Percentiles rank a stretch among this genome's conserved stretches.
These are phyloP conservation scores for Drosophila albomicans DNA, from an alignment of 1,140 invertebrate genomes.

Conservation along the genomic window DNA sequence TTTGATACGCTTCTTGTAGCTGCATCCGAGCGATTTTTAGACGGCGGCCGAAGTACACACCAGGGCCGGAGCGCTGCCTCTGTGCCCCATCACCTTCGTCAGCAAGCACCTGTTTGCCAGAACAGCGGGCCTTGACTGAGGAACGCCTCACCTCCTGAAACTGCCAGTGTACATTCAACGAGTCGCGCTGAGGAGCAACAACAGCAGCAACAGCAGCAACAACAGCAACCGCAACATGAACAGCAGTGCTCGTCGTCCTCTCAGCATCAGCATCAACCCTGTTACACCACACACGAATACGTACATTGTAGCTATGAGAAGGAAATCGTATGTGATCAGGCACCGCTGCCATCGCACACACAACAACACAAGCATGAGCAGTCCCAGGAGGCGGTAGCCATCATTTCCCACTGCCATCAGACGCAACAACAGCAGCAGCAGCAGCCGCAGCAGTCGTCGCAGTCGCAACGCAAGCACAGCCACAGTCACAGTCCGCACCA, in stretches of 20 bases:
- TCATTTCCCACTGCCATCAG: constrained; percentile 53
- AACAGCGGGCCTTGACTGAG: constrained; percentile 85
- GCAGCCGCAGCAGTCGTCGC: constrained; percentile 40
- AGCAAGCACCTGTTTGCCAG: constrained; percentile 85
- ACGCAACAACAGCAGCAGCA: constrained; percentile 32
- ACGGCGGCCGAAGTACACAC: constrained; percentile 85
- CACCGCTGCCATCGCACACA: constrained; percentile 54
- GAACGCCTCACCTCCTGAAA: constrained; percentile 85
- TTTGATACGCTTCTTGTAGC: constrained; percentile 84
- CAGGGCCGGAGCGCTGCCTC: constrained; percentile 85
- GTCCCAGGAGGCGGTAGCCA: constrained; percentile 47
- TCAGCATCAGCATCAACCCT: constrained; percentile 59
- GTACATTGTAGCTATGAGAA: constrained; percentile 84
- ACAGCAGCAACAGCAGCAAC: constrained; percentile 43
- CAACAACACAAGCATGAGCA: constrained; percentile 47
- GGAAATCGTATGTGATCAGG: constrained; percentile 83
- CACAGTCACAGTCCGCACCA: constrained; percentile 72
- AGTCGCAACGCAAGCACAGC: constrained; percentile 68
- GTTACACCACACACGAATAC: constrained; percentile 77
- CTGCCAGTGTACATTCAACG: constrained; percentile 81
- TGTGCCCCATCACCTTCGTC: constrained; percentile 85
- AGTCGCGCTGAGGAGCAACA: constrained; percentile 74
- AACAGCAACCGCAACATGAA: constrained; percentile 38
- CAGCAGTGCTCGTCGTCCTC: constrained; percentile 27
- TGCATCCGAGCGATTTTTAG: constrained; percentile 88